Evolutionary conservation across 2,113 vertebrate species (phyloP), one percentile per base, ranked within the genome.

Genomic region (Ardeotis arabs): DNA sequence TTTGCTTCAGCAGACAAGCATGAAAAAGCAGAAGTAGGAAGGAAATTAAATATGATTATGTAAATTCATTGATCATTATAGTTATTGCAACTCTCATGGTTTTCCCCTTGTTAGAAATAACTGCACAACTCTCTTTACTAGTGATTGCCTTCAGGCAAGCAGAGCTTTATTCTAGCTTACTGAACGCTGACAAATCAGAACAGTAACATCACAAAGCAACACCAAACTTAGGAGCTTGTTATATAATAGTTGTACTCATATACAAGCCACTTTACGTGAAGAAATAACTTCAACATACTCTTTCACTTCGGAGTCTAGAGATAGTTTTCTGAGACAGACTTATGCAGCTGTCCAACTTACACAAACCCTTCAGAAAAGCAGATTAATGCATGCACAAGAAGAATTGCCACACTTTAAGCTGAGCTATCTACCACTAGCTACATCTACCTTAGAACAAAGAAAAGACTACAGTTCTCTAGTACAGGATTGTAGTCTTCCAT

Each of bases 141-240:
- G 39, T 13, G 80, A 69, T 6, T 84, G 89, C 88, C 80, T 89
- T 92, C 49, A 62, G 73, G 92, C 73, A 84, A 68, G 75, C 39
- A 72, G 53, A 74, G 55, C 37, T 96, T 97, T 93, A 96, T 94
- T 96, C 41, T 58, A 87, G 80, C 52, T 83, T 90, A 77, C 60
- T 14, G 7, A 67, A 76, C 55, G 76, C 72, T 79, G 60, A 84
- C 77, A 82, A 90, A 87, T 27, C 5, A 4, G 35, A 90, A 80
- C 53, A 74, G 76, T 60, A 94, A 72, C 35, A 88, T 17, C 59
- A 55, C 64, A 62, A 37, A 62, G 33, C 21, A 78, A 59, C 9
- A 53, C 44, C 33, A 78, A 84, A 87, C 12, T 52, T 66, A 58
- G 0, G 3, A 84, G 60, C 25, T 74, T 75, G 89, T 56, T 18